A percentile compares a stretch with the other conserved stretches of the same genome.
Evolutionary conservation across 2,113 vertebrate species (phyloP).

Genomic region (Antechinus flavipes): DNA sequence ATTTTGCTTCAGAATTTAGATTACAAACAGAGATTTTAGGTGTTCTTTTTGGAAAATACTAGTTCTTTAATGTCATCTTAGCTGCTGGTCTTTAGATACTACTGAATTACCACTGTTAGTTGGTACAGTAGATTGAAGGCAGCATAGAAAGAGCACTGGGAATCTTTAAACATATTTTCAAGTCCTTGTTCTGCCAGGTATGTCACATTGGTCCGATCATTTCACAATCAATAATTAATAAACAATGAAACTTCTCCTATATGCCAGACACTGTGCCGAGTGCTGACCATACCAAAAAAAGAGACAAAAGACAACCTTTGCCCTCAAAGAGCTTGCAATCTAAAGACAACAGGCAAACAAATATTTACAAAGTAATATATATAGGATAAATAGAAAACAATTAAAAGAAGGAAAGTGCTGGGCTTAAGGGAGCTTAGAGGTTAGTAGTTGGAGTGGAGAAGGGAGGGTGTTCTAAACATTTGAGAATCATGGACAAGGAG

Average conservation of each 20-base stretch:
- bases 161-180: background rate
- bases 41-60: conserved; percentile 25
- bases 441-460: background rate
- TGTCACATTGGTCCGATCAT: background rate
- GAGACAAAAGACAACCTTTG: background rate
- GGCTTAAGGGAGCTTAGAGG: background rate
- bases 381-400: background rate
- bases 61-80: conserved; percentile 36
- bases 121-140: background rate
- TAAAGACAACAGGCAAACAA: background rate
- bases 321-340: background rate
- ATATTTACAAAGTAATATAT: background rate
- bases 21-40: conserved; percentile 42
- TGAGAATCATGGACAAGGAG: too few species aligned
- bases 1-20: conserved; percentile 43
- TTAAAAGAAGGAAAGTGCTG: background rate
- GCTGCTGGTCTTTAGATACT: background rate
- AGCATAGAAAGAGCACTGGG: background rate
- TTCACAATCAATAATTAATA: background rate
- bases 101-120: background rate
- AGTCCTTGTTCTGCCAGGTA: background rate
- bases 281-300: background rate
- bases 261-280: background rate
- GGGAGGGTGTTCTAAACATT: background rate
- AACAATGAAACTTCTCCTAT: background rate